Conservation (phyloP, 2,888 invertebrate species). For the Nycteola revayana region DNA sequence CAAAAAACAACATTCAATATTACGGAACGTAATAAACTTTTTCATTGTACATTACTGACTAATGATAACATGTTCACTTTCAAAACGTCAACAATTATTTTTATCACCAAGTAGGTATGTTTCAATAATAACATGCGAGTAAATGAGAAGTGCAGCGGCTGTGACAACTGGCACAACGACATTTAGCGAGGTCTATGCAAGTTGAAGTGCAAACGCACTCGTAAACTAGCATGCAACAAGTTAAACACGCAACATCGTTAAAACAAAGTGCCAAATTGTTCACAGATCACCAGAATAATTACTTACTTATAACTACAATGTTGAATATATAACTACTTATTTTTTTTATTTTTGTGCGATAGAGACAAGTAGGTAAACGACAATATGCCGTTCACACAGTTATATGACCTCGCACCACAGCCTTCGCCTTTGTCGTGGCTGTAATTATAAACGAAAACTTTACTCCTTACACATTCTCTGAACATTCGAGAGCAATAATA, state of each 20-base stretch:
- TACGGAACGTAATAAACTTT: too few species aligned
- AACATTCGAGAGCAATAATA: background rate
- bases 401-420: slow-evolving; percentile 57
- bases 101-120: too few species aligned
- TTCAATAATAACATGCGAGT: slow-evolving; percentile 23
- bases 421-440: slow-evolving; percentile 61
- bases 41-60: too few species aligned
- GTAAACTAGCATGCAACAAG: slow-evolving; percentile 20
- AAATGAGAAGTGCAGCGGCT: slow-evolving; percentile 25
- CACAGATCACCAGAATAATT: slow-evolving; percentile 1
- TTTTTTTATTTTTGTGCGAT: slow-evolving; percentile 11
- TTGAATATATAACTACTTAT: slow-evolving; percentile 5
- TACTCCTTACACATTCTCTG: slow-evolving; percentile 16
- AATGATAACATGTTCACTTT: too few species aligned
- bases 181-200: slow-evolving; percentile 22
- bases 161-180: slow-evolving; percentile 38
- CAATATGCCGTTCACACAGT: slow-evolving; percentile 52
- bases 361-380: slow-evolving; percentile 29
- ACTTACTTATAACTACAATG: slow-evolving; percentile 11
- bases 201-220: slow-evolving; percentile 27
- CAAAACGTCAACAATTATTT: too few species aligned
- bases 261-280: slow-evolving; percentile 21
- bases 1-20: too few species aligned
- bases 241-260: slow-evolving; percentile 26
- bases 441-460: slow-evolving; percentile 45